Conservation (phyloP, 2,113 vertebrate genomes). For the Plecotus auritus region DNA sequence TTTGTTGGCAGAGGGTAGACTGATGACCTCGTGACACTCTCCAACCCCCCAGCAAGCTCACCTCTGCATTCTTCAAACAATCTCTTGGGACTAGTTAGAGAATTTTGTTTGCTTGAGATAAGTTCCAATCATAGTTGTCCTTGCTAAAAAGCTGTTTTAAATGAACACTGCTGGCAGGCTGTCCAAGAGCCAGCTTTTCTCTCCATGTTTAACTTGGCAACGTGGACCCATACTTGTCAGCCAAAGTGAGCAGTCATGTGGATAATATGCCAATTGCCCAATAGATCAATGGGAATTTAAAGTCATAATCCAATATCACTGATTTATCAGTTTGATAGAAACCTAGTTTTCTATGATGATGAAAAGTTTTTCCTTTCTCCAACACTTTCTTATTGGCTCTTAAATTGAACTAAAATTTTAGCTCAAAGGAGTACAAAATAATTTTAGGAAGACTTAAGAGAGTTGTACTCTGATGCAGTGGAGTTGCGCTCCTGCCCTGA, state of each 20-base stretch:
- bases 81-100: not conserved
- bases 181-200: not conserved
- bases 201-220: conserved; percentile 10
- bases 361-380: not conserved
- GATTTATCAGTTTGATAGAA: not conserved
- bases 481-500: not conserved
- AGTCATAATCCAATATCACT: not conserved
- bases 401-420: conserved; percentile 40
- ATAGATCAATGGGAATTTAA: not conserved
- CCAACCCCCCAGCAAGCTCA: not conserved
- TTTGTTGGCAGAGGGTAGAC: not conserved
- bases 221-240: not conserved
- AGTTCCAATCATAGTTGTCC: not conserved
- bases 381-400: conserved; percentile 5
- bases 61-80: not conserved
- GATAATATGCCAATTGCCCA: not conserved
- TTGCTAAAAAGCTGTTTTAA: conserved; percentile 54
- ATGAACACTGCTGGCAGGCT: conserved; percentile 13
- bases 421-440: conserved; percentile 5
- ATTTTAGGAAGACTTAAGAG: not conserved
- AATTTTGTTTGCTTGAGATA: conserved; percentile 42
- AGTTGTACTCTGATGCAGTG: not conserved
- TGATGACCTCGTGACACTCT: not conserved
- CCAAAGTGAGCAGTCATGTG: not conserved
- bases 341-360: conserved; percentile 14